phyloP scores from a whole-genome alignment of 2,888 invertebrate species.

The Drosophila mayaguana region DNA sequence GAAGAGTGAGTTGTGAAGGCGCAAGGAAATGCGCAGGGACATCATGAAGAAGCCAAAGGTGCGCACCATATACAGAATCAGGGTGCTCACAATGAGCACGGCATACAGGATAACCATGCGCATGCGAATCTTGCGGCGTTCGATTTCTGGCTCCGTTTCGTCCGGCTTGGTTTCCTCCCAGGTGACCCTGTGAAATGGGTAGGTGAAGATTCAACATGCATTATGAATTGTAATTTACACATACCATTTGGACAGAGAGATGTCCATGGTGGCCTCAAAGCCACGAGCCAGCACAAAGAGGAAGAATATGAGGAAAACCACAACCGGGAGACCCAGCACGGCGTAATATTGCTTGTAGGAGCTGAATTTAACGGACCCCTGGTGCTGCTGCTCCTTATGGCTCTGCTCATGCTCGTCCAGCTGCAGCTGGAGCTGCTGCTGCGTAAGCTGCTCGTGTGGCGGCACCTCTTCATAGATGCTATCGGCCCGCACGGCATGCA shows the following conservation, averaged over 20 bases:
- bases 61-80: slow-evolving; percentile 86
- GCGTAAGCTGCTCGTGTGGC: slow-evolving; percentile 72
- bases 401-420: slow-evolving; percentile 82
- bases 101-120: slow-evolving; percentile 79
- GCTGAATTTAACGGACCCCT: slow-evolving; percentile 88
- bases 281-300: slow-evolving; percentile 87
- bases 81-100: slow-evolving; percentile 73
- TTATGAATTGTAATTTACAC: background rate
- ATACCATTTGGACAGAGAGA: slow-evolving; percentile 91
- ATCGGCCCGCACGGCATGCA: slow-evolving; percentile 68
- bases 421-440: slow-evolving; percentile 88
- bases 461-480: slow-evolving; percentile 70
- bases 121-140: slow-evolving; percentile 65
- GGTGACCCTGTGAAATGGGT: slow-evolving; percentile 75
- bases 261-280: slow-evolving; percentile 89
- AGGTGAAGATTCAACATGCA: background rate
- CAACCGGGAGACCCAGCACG: slow-evolving; percentile 85
- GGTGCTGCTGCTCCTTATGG: slow-evolving; percentile 87
- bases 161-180: slow-evolving; percentile 84
- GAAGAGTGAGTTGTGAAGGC: slow-evolving; percentile 92
- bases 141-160: slow-evolving; percentile 70
- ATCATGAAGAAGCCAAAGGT: slow-evolving; percentile 89
- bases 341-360: slow-evolving; percentile 87
- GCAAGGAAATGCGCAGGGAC: slow-evolving; percentile 90
- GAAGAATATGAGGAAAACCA: slow-evolving; percentile 80